Base-by-base conservation (phyloP, 2,797 vertebrate genomes). In the Poecilia picta region DNA sequence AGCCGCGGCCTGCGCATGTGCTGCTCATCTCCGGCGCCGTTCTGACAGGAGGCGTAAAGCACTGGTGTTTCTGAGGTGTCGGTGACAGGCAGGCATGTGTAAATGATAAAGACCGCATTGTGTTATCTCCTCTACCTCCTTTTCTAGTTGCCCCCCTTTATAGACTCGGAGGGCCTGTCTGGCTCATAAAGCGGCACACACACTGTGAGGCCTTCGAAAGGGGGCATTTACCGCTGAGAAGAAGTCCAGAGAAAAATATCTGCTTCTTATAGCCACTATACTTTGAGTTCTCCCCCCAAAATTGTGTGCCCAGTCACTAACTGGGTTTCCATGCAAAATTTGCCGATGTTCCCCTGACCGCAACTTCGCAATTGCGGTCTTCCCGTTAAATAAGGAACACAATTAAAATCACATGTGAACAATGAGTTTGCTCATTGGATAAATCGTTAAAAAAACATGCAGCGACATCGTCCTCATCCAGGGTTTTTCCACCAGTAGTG, bases 221-320 rank as follows among this genome's bases (percentile, higher is more conserved):
- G 92, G 95, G 95, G 92, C 93, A 94, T 94, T 95, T 95, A 94
- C 93, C 92, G 93, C 92, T 94, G 94, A 94, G 91, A 94, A 92
- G 85, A 89, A 83, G 86, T 94, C 94, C 93, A 94, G 89, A 93
- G 91, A 94, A 93, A 94, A 95, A 94, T 94, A 93, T 95, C 90
- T 93, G 93, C 89, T 92, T 95, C 95, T 89, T 95, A 95, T 92
- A 94, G 93, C 83, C 89, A 78, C 89, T 91, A 89, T 90, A 89
- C 89, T 93, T 89, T 90, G 78, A 86, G 41, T 47, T 36, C 82
- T 88, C 83, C 83, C 87, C 36, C 87, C 39, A 41, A 85, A 78
- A 86, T 83, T 83, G 84, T 83, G 76, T 90, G 92, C 90, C 87
- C 78, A 84, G 89, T 94, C 87, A 76, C 81, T n/a, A 25, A 25